A percentile compares a stretch with the other conserved stretches of the same genome.
Evolutionary conservation across 2,113 vertebrate genomes (phyloP).

Genomic region (Coreoperca whiteheadi): DNA sequence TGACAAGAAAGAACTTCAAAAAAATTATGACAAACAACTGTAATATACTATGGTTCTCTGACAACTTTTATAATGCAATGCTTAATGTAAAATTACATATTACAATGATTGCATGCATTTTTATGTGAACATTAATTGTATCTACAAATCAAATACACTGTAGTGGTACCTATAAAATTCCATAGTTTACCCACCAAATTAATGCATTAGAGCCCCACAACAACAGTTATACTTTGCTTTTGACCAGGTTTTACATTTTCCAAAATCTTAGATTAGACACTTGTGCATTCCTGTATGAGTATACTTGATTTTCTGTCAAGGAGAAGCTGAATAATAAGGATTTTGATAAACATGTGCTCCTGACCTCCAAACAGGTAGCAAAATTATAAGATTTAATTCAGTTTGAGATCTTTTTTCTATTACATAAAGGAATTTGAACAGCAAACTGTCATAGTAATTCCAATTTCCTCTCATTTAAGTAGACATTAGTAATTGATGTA

Average conservation of each 20-base stretch:
- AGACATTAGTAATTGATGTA: slow-evolving; percentile 48
- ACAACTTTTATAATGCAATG: too few relatives aligned
- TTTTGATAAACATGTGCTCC: background rate
- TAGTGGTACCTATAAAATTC: background rate
- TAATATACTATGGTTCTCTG: background rate
- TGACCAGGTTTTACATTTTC: background rate
- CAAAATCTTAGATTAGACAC: background rate
- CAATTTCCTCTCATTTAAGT: slow-evolving; percentile 55
- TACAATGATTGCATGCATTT: background rate
- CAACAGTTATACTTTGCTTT: background rate
- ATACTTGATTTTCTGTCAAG: slow-evolving; percentile 1
- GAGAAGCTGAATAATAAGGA: background rate
- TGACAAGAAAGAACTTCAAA: background rate
- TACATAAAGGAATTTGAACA: background rate
- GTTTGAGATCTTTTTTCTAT: background rate
- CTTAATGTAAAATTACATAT: background rate
- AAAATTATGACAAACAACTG: background rate
- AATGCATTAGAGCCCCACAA: background rate
- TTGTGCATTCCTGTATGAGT: background rate
- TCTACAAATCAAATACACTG: background rate
- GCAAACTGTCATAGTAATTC: slow-evolving; percentile 26
- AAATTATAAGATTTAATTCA: background rate
- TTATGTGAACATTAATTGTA: background rate
- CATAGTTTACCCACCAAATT: too few relatives aligned
- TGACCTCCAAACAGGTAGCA: background rate